phyloP scores from a whole-genome alignment of 2,888 invertebrate genomes.

The Chydorus sphaericus region DNA sequence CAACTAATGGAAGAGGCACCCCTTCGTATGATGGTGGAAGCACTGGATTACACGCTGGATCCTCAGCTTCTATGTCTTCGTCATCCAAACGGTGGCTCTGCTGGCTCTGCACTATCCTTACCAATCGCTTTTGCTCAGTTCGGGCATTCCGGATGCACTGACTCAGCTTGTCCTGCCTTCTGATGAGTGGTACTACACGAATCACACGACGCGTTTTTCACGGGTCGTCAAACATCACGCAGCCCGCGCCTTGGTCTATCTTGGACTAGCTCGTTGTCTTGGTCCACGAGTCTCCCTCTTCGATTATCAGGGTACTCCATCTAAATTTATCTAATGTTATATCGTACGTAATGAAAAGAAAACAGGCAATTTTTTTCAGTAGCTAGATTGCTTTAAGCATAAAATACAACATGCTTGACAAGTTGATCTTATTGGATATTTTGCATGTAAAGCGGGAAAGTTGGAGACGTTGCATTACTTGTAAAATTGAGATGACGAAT shows the following conservation, averaged over 20 bases:
- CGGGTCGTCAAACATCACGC: slow-evolving; percentile 48
- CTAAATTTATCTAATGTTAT: too few species aligned
- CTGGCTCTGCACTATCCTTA: slow-evolving; percentile 40
- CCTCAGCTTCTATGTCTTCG: slow-evolving; percentile 46
- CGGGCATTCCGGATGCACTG: slow-evolving; percentile 42
- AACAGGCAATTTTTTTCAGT: too few species aligned
- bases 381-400: too few species aligned
- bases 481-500: too few species aligned
- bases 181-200: slow-evolving; percentile 51
- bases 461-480: too few species aligned
- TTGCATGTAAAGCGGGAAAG: too few species aligned
- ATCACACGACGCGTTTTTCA: slow-evolving; percentile 46
- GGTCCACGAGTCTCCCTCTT: slow-evolving; percentile 43
- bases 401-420: too few species aligned
- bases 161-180: slow-evolving; percentile 46
- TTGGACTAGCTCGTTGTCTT: slow-evolving; percentile 44
- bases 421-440: too few species aligned
- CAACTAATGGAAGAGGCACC: slow-evolving; percentile 40
- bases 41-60: slow-evolving; percentile 45
- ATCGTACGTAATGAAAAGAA: too few species aligned
- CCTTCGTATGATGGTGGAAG: slow-evolving; percentile 40
- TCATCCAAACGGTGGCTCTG: slow-evolving; percentile 42
- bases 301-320: slow-evolving; percentile 38
- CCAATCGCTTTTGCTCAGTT: slow-evolving; percentile 38
- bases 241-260: slow-evolving; percentile 43